These are phyloP conservation scores for Syngnathus acus DNA, from an alignment of 2,797 vertebrate genomes.

Conservation along the genomic window DNA sequence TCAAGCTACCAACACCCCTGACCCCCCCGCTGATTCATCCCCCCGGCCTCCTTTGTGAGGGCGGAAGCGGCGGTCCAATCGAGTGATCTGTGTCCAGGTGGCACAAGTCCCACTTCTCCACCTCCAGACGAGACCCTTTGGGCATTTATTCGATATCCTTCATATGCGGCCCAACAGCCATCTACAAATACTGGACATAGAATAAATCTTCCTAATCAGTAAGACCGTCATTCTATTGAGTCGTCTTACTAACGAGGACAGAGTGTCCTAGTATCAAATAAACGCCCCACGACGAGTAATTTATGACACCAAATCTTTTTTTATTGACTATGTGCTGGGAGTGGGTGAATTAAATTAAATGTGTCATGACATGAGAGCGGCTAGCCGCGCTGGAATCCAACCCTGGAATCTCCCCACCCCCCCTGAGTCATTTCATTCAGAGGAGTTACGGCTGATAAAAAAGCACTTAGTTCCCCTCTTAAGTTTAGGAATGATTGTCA, in stretches of 20 bases:
- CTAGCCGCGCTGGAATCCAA: constrained; percentile 29
- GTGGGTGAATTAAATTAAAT: neutral
- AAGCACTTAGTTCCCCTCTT: constrained; percentile 28
- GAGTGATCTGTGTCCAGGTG: constrained; percentile 14
- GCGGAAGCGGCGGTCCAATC: constrained; percentile 33
- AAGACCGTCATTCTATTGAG: neutral
- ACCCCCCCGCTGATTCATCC: neutral
- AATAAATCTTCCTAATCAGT: neutral
- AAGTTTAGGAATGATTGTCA: constrained; percentile 31
- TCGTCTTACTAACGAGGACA: neutral
- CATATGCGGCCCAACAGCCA: neutral
- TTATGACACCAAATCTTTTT: neutral
- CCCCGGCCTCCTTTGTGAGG: constrained; percentile 9
- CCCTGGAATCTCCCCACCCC: constrained; percentile 16
- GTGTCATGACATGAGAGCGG: constrained; percentile 17
- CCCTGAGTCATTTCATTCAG: constrained; percentile 37
- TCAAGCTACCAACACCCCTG: neutral
- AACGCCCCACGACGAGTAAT: neutral
- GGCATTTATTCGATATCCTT: neutral
- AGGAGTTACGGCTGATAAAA: constrained; percentile 35
- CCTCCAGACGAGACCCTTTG: constrained; percentile 1
- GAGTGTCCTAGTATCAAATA: neutral
- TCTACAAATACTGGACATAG: neutral
- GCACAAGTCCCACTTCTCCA: constrained; percentile 27
- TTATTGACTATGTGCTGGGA: neutral